Evolutionary conservation across 37 sponge, comb jelly and placozoan genomes (phyloP).

Genomic region (Eunapius fragilis): DNA sequence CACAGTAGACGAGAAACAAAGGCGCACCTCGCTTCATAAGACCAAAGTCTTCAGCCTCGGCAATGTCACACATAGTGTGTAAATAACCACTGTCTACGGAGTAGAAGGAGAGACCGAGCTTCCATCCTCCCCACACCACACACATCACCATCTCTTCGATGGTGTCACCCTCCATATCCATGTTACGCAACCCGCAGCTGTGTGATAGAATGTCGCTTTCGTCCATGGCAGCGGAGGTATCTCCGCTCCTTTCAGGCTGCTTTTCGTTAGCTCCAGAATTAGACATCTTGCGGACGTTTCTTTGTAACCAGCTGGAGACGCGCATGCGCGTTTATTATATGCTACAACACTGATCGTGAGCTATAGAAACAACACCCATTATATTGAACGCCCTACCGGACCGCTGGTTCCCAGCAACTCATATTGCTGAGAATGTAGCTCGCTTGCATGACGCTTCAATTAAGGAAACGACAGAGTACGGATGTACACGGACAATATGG

Average conservation of each 20-base stretch:
- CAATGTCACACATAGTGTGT: constrained; percentile 62
- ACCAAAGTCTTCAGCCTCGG: constrained; percentile 74
- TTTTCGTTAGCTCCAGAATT: background rate
- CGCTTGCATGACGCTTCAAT: no score
- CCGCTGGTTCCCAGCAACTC: no score
- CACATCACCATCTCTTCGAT: constrained; percentile 43
- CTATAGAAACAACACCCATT: no score
- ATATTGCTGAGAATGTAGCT: no score
- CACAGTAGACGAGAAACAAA: background rate
- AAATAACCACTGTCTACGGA: constrained; percentile 60
- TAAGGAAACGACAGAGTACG: no score
- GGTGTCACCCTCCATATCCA: background rate
- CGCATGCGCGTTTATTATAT: background rate
- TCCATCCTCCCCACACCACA: constrained; percentile 61
- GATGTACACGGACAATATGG: no score
- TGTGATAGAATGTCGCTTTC: background rate
- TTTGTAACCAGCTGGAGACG: constrained; percentile 4
- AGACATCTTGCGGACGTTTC: background rate
- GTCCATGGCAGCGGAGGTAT: background rate
- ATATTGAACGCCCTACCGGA: no score
- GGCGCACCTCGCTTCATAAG: constrained; percentile 64
- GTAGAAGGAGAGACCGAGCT: constrained; percentile 78
- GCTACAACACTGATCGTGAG: no score
- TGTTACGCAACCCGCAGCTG: background rate
- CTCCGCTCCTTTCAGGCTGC: background rate